phyloP scores from a whole-genome alignment of 2,888 invertebrate genomes.

The Augiades crinisus region DNA sequence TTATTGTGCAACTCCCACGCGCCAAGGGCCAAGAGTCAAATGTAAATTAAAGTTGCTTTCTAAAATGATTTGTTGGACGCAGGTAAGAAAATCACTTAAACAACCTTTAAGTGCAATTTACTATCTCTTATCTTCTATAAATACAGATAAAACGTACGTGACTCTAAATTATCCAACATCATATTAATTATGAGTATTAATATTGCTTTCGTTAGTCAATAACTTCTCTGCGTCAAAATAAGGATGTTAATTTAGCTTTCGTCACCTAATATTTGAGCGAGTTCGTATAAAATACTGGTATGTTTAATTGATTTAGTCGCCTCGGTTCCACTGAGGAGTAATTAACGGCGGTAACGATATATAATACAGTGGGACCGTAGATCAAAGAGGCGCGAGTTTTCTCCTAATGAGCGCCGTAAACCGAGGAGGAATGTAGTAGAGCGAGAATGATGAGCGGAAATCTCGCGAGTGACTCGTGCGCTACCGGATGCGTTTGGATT shows the following conservation, averaged over 20 bases:
- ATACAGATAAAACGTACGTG: not conserved
- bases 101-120: conserved; percentile 7
- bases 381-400: conserved; percentile 37
- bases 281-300: conserved; percentile 10
- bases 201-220: conserved; percentile 10
- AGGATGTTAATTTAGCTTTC: conserved; percentile 11
- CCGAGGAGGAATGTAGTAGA: conserved; percentile 31
- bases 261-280: conserved; percentile 3
- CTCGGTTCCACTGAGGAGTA: conserved; percentile 27
- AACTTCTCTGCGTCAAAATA: conserved; percentile 23
- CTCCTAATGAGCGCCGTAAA: conserved; percentile 38
- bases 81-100: conserved; percentile 15
- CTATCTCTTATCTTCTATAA: not conserved
- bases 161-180: not conserved
- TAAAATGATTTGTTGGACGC: conserved; percentile 21
- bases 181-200: not conserved
- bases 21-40: conserved; percentile 26
- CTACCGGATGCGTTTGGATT: conserved; percentile 33
- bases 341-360: conserved; percentile 34
- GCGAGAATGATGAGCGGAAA: conserved; percentile 35
- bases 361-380: conserved; percentile 31
- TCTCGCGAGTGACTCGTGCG: conserved; percentile 30
- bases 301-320: conserved; percentile 21
- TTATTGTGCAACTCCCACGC: conserved; percentile 28
- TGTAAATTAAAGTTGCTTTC: conserved; percentile 25